Evolutionary conservation across 2,888 invertebrate species (phyloP).

Genomic region (Cerastoderma edule): DNA sequence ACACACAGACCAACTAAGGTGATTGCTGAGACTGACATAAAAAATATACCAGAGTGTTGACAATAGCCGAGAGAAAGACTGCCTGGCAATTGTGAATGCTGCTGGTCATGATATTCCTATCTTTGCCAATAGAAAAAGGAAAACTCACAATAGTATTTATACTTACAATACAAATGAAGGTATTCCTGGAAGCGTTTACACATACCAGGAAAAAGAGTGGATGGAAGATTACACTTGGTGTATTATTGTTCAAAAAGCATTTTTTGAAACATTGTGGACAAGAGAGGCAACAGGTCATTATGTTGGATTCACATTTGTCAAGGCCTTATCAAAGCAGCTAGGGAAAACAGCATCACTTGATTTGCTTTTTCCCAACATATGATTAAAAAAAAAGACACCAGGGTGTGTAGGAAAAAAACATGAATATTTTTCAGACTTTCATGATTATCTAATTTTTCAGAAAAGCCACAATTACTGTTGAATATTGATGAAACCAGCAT

Average conservation of each 20-base stretch:
- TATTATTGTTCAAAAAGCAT: constrained; percentile 19
- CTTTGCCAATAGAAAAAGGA: constrained; percentile 31
- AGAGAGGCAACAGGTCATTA: constrained; percentile 6
- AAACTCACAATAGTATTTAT: constrained; percentile 9
- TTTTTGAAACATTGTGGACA: constrained; percentile 23
- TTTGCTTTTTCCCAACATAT: not conserved
- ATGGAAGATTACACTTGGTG: constrained; percentile 23
- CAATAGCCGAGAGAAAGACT: constrained; percentile 45
- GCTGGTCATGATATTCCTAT: constrained; percentile 34
- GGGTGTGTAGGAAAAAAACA: too few species aligned
- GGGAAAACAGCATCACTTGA: not conserved
- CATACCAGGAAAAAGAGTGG: constrained; percentile 30
- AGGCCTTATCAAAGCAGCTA: constrained; percentile 8
- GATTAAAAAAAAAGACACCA: too few species aligned
- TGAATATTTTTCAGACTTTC: too few species aligned
- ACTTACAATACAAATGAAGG: constrained; percentile 19
- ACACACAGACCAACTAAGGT: constrained; percentile 48
- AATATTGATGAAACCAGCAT: too few species aligned
- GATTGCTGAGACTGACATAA: constrained; percentile 9
- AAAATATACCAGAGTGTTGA: constrained; percentile 50
- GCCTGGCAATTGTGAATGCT: constrained; percentile 57
- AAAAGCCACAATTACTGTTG: too few species aligned
- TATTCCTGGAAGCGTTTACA: not conserved
- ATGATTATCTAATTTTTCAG: too few species aligned
- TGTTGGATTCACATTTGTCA: constrained; percentile 17